A percentile compares a stretch with the other conserved stretches of the same genome.
Conservation (phyloP, 2,113 vertebrate species). For the Mobula birostris region DNA sequence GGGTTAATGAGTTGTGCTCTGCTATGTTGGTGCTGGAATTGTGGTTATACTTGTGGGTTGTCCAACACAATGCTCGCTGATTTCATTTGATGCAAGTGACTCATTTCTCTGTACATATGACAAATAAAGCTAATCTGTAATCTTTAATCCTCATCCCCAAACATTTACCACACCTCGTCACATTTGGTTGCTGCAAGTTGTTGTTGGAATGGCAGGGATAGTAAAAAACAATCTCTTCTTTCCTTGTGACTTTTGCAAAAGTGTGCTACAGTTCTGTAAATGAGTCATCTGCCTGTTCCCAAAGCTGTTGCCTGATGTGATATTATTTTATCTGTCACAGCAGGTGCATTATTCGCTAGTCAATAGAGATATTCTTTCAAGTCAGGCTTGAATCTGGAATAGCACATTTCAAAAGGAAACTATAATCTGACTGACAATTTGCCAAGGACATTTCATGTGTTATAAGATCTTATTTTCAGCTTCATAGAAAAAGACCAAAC, state of each 20-base stretch:
- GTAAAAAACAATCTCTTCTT: not conserved
- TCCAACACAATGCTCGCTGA: too few relatives aligned
- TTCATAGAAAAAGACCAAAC: not conserved
- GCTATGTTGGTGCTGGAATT: too few relatives aligned
- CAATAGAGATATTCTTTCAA: not conserved
- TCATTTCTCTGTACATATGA: too few relatives aligned
- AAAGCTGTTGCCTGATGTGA: not conserved
- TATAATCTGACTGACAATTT: constrained; percentile 17
- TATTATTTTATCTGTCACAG: not conserved
- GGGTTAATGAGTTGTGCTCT: too few relatives aligned
- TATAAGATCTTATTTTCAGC: not conserved
- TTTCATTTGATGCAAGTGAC: too few relatives aligned
- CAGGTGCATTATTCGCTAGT: not conserved
- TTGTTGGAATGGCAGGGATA: too few relatives aligned
- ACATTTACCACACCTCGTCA: too few relatives aligned
- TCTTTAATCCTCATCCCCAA: not conserved
- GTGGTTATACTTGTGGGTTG: too few relatives aligned
- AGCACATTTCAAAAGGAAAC: not conserved
- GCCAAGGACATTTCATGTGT: not conserved
- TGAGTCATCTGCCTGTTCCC: not conserved
- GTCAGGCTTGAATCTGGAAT: not conserved
- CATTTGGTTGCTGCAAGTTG: not conserved
- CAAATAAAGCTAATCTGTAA: too few relatives aligned
- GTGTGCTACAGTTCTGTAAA: not conserved
- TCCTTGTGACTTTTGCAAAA: not conserved